Conservation (phyloP, 1,140 invertebrate genomes). For the Euura saliciscinereae region DNA sequence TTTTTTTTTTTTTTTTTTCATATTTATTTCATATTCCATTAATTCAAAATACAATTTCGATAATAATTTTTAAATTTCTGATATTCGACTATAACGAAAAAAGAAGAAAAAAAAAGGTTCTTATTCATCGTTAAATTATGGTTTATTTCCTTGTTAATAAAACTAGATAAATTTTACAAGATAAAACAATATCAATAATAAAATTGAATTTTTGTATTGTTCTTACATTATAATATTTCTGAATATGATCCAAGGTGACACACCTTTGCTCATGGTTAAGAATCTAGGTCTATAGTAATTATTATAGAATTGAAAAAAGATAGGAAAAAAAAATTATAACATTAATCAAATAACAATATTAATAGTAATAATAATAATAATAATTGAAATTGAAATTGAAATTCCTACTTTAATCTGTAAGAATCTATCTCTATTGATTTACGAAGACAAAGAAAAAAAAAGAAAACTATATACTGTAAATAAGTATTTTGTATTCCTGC, state of each 20-base stretch:
- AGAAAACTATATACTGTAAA: slow-evolving; percentile 46
- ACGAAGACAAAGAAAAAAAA: slow-evolving; percentile 22
- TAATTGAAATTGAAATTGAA: slow-evolving; percentile 27
- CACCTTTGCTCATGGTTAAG: slow-evolving; percentile 49
- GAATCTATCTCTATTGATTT: slow-evolving; percentile 52
- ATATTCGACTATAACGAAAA: background rate
- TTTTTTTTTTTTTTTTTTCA: slow-evolving; percentile 13
- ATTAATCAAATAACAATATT: slow-evolving; percentile 28
- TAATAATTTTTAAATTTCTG: slow-evolving; percentile 16
- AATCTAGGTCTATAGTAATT: slow-evolving; percentile 23
- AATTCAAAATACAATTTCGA: slow-evolving; percentile 8
- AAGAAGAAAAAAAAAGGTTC: background rate
- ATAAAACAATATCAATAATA: background rate
- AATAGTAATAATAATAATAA: background rate
- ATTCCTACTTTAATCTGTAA: slow-evolving; percentile 40
- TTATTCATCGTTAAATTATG: too few species aligned
- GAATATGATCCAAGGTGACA: slow-evolving; percentile 41
- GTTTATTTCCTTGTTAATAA: too few species aligned
- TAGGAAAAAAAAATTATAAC: too few species aligned
- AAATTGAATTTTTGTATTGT: background rate
- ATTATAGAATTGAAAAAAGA: too few species aligned
- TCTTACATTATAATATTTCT: slow-evolving; percentile 20
- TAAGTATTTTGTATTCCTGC: slow-evolving; percentile 57
- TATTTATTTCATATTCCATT: slow-evolving; percentile 9
- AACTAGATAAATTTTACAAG: background rate